phyloP scores from a whole-genome alignment of 2,888 invertebrate species.

The Chrysolina oricalcia region DNA sequence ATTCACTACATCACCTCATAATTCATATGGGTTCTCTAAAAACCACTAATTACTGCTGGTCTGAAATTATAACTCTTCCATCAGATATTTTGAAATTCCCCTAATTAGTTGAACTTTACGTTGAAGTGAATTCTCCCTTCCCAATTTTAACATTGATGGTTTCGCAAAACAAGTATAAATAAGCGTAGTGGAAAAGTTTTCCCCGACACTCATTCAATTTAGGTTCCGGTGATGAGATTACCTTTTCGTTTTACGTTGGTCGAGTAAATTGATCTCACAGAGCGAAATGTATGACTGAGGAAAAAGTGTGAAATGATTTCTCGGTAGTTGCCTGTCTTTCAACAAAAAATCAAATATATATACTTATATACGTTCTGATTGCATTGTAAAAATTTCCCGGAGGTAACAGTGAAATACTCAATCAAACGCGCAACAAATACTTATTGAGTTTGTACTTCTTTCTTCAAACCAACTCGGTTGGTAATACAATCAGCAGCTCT shows the following conservation, averaged over 20 bases:
- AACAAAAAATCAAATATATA: conserved; percentile 60
- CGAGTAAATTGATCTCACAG: conserved; percentile 11
- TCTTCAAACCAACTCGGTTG: conserved; percentile 65
- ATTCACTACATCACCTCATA: too few species aligned
- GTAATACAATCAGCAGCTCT: conserved; percentile 69
- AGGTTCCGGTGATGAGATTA: conserved; percentile 20
- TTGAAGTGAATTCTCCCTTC: neutral
- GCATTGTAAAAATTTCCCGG: conserved; percentile 69
- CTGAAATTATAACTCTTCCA: neutral
- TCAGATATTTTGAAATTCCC: neutral
- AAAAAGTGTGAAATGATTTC: conserved; percentile 51
- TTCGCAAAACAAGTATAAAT: neutral
- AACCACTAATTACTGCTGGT: too few species aligned
- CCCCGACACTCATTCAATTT: conserved; percentile 16
- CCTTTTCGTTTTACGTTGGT: conserved; percentile 12
- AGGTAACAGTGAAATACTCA: conserved; percentile 72
- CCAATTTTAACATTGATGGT: neutral
- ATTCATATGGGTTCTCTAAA: too few species aligned
- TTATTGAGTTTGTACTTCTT: conserved; percentile 72
- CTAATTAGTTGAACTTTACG: neutral
- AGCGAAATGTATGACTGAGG: conserved; percentile 6
- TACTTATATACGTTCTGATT: conserved; percentile 68
- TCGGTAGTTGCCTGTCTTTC: conserved; percentile 53
- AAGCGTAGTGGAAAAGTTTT: neutral
- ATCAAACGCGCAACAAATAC: conserved; percentile 71